A percentile compares a stretch with the other conserved stretches of the same genome.
These are phyloP conservation scores for Leptocoma aspasia DNA, from an alignment of 2,113 vertebrate genomes.

Conservation along the genomic window DNA sequence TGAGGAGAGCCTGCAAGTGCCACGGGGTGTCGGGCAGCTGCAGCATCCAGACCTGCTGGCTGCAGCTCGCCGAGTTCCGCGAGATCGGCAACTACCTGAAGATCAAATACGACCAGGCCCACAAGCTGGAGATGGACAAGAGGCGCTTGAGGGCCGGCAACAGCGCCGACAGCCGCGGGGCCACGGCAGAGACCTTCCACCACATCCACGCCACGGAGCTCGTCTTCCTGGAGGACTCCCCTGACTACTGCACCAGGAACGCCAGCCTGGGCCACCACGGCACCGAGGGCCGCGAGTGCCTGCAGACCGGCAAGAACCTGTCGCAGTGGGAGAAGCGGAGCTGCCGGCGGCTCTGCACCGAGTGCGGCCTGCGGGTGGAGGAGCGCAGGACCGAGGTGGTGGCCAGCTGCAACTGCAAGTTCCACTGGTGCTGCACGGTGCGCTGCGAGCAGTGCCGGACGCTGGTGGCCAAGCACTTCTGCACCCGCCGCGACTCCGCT, in stretches of 20 bases:
- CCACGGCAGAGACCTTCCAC: constrained; percentile 76
- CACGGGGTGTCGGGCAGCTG: constrained; percentile 97
- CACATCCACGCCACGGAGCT: constrained; percentile 81
- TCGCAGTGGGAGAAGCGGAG: constrained; percentile 82
- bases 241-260: constrained; percentile 90
- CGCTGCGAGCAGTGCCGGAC: constrained; percentile 88
- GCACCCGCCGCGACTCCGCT: constrained; percentile 48
- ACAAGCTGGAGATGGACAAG: constrained; percentile 93
- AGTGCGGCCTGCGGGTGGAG: constrained; percentile 86
- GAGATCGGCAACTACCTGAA: constrained; percentile 91
- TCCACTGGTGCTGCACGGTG: constrained; percentile 96
- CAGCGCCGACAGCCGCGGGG: constrained; percentile 84
- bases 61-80: constrained; percentile 90
- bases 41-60: constrained; percentile 95
- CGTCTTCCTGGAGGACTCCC: constrained; percentile 90
- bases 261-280: constrained; percentile 84
- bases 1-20: constrained; percentile 92
- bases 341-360: constrained; percentile 86
- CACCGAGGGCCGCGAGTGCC: constrained; percentile 91
- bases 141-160: constrained; percentile 81
- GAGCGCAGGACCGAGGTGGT: constrained; percentile 78
- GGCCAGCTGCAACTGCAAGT: constrained; percentile 94
- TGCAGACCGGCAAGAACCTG: constrained; percentile 77
- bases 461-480: constrained; percentile 85
- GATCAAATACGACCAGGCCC: constrained; percentile 84